phyloP scores from a whole-genome alignment of 2,113 vertebrate species.

The Engraulis encrasicolus region DNA sequence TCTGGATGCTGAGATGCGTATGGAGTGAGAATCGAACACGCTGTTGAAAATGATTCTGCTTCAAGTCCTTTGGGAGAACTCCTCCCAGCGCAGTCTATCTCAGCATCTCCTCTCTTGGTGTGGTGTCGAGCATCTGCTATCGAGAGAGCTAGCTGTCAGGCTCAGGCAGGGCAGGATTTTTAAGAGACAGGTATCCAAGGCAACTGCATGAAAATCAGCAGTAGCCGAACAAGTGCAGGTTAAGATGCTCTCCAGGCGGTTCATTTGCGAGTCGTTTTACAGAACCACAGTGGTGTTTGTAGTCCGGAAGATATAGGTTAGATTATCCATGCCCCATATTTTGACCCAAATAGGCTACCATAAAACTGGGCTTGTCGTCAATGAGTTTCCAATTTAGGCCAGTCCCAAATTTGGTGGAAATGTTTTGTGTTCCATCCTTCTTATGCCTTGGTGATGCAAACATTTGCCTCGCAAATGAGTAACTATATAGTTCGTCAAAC shows the following conservation, averaged over 20 bases:
- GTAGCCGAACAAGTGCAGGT: background rate
- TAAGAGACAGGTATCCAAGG: slow-evolving; percentile 20
- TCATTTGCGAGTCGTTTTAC: background rate
- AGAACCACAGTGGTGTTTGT: background rate
- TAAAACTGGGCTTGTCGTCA: too few relatives aligned
- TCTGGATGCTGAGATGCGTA: too few relatives aligned
- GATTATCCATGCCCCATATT: too few relatives aligned
- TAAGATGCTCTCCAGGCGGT: slow-evolving; percentile 8
- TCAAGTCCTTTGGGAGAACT: background rate
- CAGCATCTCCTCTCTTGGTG: slow-evolving; percentile 13
- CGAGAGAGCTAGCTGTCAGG: background rate
- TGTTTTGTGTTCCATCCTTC: too few relatives aligned
- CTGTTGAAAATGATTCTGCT: slow-evolving; percentile 16
- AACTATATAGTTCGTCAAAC: background rate
- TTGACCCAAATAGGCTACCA: too few relatives aligned
- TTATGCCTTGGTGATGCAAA: background rate
- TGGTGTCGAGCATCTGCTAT: slow-evolving; percentile 10
- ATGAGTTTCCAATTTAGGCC: too few relatives aligned
- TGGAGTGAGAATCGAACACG: background rate
- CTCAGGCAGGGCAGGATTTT: slow-evolving; percentile 10
- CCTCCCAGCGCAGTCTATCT: slow-evolving; percentile 3
- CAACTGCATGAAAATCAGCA: slow-evolving; percentile 10
- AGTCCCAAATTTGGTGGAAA: too few relatives aligned
- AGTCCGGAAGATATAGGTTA: too few relatives aligned
- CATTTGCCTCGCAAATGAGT: background rate